Base-by-base conservation (phyloP, 2,888 invertebrate genomes). In the Tetranychus piercei region DNA sequence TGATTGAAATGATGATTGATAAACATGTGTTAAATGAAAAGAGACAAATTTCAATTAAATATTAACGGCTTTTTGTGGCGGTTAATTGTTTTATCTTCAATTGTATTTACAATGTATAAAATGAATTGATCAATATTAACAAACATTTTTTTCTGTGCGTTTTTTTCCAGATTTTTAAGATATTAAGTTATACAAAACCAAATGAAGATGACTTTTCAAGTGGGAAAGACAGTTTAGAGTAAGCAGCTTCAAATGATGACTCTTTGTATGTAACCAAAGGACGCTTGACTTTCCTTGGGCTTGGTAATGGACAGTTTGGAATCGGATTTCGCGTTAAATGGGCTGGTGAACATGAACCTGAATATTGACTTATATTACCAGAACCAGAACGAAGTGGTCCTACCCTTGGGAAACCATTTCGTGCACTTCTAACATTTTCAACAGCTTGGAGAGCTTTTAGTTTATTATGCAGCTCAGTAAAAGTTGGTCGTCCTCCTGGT, bases 391-490 rank as follows among this genome's bases (percentile, higher is more conserved):
- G 20, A 20, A 23, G 69, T 73, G 73, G n/a, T 55, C 64, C 64
- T 9, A 34, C n/a, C 1, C 45, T 45, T 20, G 22, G 45, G 11
- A 9, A 44, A 22, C 22, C 23, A 22, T n/a, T 65, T 9, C 34
- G 23, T 34, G 74, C 72, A 34, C n/a, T 34, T 15, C 22, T 6
- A 1, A 55, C 45, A 44, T 66, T 64, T 44, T 73, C 44, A 20
- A 80, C 77, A 18, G 79, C 80, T 72, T 82, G 82, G 90, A 90
- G 90, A 72, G 88, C 86, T 78, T 87, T 87, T 74, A 92, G 83
- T n/a, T 94, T 88, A 80, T 88, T 87, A 79, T 91, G 89, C 76
- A 99, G 90, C 82, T 95, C 94, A 44, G 90, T 88, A 83, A 99
- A 99, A 79, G 89, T 89, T 0, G 99, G 97, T 79, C 99, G 85